Evolutionary conservation across 2,797 vertebrate genomes (phyloP), one percentile per base, ranked within the genome.

Genomic region (Diplodus puntazzo): DNA sequence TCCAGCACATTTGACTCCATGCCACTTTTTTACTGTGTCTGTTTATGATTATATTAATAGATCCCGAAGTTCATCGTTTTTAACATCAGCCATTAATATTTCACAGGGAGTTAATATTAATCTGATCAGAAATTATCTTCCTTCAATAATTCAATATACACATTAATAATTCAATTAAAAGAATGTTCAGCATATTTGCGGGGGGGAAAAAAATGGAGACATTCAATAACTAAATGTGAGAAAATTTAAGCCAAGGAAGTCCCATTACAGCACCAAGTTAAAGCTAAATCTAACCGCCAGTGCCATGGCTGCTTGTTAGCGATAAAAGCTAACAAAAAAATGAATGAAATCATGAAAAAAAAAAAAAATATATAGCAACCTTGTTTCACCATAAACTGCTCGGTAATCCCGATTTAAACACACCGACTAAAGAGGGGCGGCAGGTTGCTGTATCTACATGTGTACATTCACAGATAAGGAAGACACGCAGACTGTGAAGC

Each of bases 121-220:
- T 95, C 91, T 91, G 94, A 95, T 95, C 92, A 94, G 90, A 94
- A 95, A 95, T 95, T 95, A 95, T 95, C 92, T 89, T 89, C 69
- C 87, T 81, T 93, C 89, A 95, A 95, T 95, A 92, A 95, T 95
- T 95, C 77, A 95, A 88, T 86, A 78, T 23, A 75, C 21, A 50
- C 65, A 95, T 95, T 74, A 95, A 95, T 95, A 90, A 95, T 95
- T 94, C 87, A 95, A 89, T 87, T 87, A 89, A 94, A 89, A 88
- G 85, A 94, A 94, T 92, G 91, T 82, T 93, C 85, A 74, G 78
- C 80, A 71, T 59, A 89, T 86, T 77, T 83, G 75, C 90, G 66
- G 70, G 60, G 30, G 34, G 6, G 30, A 34, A 34, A 34, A 34
- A 5, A 21, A 34, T 52, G 54, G 67, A 89, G 69, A 86, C 59